Base-by-base conservation (phyloP, 2,888 invertebrate species). In the Congeria kusceri region DNA sequence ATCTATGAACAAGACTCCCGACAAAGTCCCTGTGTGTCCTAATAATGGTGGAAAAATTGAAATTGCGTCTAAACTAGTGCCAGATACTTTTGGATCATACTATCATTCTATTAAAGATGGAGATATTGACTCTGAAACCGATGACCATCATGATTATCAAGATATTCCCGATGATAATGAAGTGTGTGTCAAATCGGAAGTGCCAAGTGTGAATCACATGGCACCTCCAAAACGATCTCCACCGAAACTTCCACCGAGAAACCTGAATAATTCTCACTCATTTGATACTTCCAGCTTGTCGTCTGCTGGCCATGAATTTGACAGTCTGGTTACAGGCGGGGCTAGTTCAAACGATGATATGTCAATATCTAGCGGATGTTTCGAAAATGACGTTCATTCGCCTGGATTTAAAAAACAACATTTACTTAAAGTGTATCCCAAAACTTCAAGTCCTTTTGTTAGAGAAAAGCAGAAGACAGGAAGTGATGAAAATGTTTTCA, bases 221-320 rank as follows among this genome's bases (percentile, higher is more conserved):
- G 18, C 65, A 5, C 13, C 13, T 4, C 23, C 20, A 4, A 39
- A 71, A 29, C 53, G 63, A 46, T 83, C 87, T 23, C 88, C 88
- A 28, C 90, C 89, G 3, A 83, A 81, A 57, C 79, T 90, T 49
- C 90, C 88, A n/a, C 86, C 86, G 57, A 74, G 88, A 32, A 85
- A 85, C 77, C 49, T 47, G 20, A 80, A 64, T 32, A 76, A 57
- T 58, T 72, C 75, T 27, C 74, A 75, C 32, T 77, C 80, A 20
- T 77, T 80, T 69, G 83, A 83, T 56, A 80, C 75, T n/a, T 83
- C 80, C 28, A 80, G 83, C 62, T 23, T 77, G 68, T 83, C 83
- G 9, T 80, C 80, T 23, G 29, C 59, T 25, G 75, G 76, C 29
- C 81, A 68, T 57, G 83, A 83, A 11, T 53, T 68, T 70, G 83